These are phyloP conservation scores for Danio albolineatus DNA, from an alignment of 2,797 vertebrate species.

Conservation along the genomic window DNA sequence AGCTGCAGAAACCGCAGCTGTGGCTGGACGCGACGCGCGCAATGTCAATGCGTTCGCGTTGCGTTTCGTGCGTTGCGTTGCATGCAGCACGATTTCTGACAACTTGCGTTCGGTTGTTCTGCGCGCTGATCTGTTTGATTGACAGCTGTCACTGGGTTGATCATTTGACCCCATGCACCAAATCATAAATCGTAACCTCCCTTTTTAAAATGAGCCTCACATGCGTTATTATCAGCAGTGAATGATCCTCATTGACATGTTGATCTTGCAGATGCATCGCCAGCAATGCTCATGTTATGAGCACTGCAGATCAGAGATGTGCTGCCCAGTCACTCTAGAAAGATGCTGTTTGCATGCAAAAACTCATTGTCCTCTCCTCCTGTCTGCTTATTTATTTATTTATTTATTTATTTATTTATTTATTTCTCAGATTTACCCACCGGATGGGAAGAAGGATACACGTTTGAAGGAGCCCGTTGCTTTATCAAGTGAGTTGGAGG, in stretches of 20 bases:
- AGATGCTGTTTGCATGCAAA: slow-evolving; percentile 41
- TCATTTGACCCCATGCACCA: neutral
- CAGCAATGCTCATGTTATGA: slow-evolving; percentile 26
- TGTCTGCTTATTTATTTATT: neutral
- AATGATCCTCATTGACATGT: neutral
- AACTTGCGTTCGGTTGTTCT: neutral
- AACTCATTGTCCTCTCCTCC: slow-evolving; percentile 66
- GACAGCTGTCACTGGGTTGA: slow-evolving; percentile 14
- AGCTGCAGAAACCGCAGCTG: slow-evolving; percentile 37
- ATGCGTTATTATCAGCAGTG: neutral
- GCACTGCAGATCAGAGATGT: slow-evolving; percentile 33
- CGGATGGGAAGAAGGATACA: slow-evolving; percentile 98
- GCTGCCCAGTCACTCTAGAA: neutral
- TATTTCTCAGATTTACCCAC: slow-evolving; percentile 90
- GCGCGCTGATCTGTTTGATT: neutral
- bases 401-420: slow-evolving; percentile 38
- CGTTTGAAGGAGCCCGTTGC: slow-evolving; percentile 96
- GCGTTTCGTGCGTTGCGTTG: neutral
- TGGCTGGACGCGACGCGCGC: slow-evolving; percentile 10
- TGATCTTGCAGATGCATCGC: slow-evolving; percentile 8
- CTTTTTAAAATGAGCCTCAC: no score
- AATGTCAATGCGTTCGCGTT: neutral
- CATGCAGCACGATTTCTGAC: neutral
- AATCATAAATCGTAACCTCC: no score
- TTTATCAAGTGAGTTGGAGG: slow-evolving; percentile 94